Conservation (phyloP, 1,140 invertebrate genomes). For the Megathymus violae region DNA sequence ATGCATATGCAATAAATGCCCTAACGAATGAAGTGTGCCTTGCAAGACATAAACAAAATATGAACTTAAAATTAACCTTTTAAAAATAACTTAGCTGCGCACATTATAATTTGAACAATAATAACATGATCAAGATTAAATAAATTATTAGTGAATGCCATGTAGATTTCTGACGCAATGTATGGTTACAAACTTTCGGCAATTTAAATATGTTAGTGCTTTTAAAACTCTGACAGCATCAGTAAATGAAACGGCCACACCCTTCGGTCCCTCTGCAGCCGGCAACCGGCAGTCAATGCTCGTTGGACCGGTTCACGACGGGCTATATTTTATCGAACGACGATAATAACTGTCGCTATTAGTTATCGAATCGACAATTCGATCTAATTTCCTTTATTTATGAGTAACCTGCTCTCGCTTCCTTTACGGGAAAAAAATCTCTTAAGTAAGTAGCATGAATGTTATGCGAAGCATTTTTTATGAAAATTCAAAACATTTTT, state of each 20-base stretch:
- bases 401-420: too few relatives aligned
- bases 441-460: too few relatives aligned
- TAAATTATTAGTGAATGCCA: background rate
- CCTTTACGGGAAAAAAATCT: too few relatives aligned
- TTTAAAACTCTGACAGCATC: slow-evolving; percentile 44
- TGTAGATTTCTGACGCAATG: slow-evolving; percentile 37
- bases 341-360: slow-evolving; percentile 11
- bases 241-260: slow-evolving; percentile 50
- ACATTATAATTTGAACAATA: too few relatives aligned
- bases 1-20: too few relatives aligned
- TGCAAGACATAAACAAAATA: too few relatives aligned
- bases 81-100: too few relatives aligned
- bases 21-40: too few relatives aligned
- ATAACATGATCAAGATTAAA: too few relatives aligned
- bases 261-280: slow-evolving; percentile 24
- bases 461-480: too few relatives aligned
- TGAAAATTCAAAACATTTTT: too few relatives aligned
- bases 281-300: background rate
- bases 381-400: slow-evolving; percentile 29
- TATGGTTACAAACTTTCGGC: slow-evolving; percentile 51
- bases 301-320: slow-evolving; percentile 6
- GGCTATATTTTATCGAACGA: slow-evolving; percentile 17
- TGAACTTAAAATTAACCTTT: too few relatives aligned
- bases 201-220: slow-evolving; percentile 59
- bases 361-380: slow-evolving; percentile 18